Evolutionary conservation across 2,888 invertebrate species (phyloP), one percentile per base, ranked within the genome.

Genomic region (Drosophila macrospina): DNA sequence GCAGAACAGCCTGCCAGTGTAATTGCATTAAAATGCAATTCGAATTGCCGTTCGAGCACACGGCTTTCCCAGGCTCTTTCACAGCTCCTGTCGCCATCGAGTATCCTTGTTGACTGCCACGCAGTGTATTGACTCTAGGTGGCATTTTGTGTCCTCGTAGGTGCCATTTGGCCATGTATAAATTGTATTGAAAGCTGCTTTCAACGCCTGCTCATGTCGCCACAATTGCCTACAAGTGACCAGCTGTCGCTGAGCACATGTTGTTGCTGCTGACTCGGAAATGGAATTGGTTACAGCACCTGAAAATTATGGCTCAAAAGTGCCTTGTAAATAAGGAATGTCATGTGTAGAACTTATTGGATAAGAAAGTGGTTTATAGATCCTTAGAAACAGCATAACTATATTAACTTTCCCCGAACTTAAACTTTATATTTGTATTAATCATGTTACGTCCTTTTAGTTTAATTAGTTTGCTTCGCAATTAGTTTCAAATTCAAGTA

Each of bases 11-110:
- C 47, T 65, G 52, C 75, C 85, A 80, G 82, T 87, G 88, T 90
- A 92, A 92, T 92, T 92, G 91, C 91, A 92, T 92, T 92, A 91
- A 91, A 92, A 91, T 91, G 90, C 91, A 92, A 92, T 92, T 90
- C 48, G 65, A 84, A 69, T 83, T 74, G 70, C 78, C 45, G 47
- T 16, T 75, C 67, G 60, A 60, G 47, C 16, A 28, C 30, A 37
- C 51, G 10, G 5, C 34, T 70, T 56, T 65, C 61, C 73, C 54
- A 64, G 57, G 74, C 65, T 51, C 48, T n/a, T 4, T 7, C 47
- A 24, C 44, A 15, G 1, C 26, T 26, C 10, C 56, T 56, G 64
- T 67, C 72, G 45, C 56, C 67, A 65, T 73, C 67, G 78, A 44
- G 61, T 34, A 62, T 55, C 51, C 37, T 41, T 62, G 69, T 55